phyloP scores from a whole-genome alignment of 2,888 invertebrate species.

The Rotaria sp. region DNA sequence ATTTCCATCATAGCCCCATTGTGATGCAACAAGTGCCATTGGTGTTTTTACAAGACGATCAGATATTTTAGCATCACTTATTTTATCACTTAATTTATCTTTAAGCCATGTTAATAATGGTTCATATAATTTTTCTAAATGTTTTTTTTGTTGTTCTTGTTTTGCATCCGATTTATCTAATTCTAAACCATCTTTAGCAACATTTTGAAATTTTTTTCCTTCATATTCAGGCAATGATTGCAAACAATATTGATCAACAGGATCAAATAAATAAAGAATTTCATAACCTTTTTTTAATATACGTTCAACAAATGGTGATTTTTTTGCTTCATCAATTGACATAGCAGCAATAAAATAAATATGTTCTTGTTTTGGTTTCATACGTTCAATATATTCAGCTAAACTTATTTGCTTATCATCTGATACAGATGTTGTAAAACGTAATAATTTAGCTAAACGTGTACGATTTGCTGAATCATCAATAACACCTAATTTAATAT shows the following conservation, averaged over 20 bases:
- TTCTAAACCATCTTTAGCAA: slow-evolving; percentile 94
- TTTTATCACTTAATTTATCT: slow-evolving; percentile 84
- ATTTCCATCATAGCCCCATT: slow-evolving; percentile 98
- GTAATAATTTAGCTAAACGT: slow-evolving; percentile 76
- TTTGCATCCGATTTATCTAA: slow-evolving; percentile 76
- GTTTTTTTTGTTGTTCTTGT: slow-evolving; percentile 92
- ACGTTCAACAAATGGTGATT: slow-evolving; percentile 92
- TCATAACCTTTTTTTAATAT: slow-evolving; percentile 96
- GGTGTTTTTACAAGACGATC: slow-evolving; percentile 93
- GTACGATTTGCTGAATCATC: slow-evolving; percentile 88
- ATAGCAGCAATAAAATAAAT: slow-evolving; percentile 90
- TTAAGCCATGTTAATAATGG: slow-evolving; percentile 73
- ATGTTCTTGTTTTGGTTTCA: slow-evolving; percentile 96
- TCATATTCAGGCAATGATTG: slow-evolving; percentile 97
- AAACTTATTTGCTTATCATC: slow-evolving; percentile 87
- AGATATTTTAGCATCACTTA: slow-evolving; percentile 92
- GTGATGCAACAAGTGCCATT: slow-evolving; percentile 96
- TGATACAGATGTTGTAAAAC: slow-evolving; percentile 85
- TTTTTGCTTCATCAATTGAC: slow-evolving; percentile 81
- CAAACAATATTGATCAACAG: slow-evolving; percentile 96
- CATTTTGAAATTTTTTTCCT: slow-evolving; percentile 86
- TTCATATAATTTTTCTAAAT: slow-evolving; percentile 79
- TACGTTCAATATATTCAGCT: slow-evolving; percentile 88
- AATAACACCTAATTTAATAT: slow-evolving; percentile 81
- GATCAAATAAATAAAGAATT: slow-evolving; percentile 93